A percentile compares a stretch with the other conserved stretches of the same genome.
phyloP scores from a whole-genome alignment of 2,113 vertebrate genomes.

The Euleptes europaea region DNA sequence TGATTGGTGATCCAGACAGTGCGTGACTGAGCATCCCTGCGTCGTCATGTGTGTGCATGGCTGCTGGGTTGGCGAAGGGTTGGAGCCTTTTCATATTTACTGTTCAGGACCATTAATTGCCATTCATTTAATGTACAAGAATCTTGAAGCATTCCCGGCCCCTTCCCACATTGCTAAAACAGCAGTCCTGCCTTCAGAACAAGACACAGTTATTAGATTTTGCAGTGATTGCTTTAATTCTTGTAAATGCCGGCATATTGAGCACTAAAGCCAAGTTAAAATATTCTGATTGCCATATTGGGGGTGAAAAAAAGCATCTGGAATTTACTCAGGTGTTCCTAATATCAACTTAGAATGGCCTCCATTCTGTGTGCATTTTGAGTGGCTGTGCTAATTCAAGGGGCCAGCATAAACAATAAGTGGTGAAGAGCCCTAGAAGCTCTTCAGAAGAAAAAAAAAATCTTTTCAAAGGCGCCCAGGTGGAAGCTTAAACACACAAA shows the following conservation, averaged over 20 bases:
- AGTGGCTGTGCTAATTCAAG: not conserved
- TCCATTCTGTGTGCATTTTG: not conserved
- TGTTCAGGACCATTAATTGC: not conserved
- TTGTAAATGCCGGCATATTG: not conserved
- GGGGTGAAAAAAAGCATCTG: not conserved
- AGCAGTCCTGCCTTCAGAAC: not conserved
- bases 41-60: not conserved
- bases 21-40: too few species aligned
- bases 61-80: not conserved
- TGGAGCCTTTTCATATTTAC: not conserved
- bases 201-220: not conserved
- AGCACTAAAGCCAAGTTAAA: not conserved
- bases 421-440: not conserved
- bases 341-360: not conserved
- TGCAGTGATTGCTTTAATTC: not conserved
- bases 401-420: not conserved
- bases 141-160: not conserved
- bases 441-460: not conserved
- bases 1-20: too few species aligned
- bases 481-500: not conserved
- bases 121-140: not conserved
- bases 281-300: not conserved
- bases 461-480: not conserved
- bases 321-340: not conserved
- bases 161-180: not conserved